Evolutionary conservation across 2,113 vertebrate species (phyloP), one percentile per base, ranked within the genome.

Genomic region (Saccopteryx leptura): DNA sequence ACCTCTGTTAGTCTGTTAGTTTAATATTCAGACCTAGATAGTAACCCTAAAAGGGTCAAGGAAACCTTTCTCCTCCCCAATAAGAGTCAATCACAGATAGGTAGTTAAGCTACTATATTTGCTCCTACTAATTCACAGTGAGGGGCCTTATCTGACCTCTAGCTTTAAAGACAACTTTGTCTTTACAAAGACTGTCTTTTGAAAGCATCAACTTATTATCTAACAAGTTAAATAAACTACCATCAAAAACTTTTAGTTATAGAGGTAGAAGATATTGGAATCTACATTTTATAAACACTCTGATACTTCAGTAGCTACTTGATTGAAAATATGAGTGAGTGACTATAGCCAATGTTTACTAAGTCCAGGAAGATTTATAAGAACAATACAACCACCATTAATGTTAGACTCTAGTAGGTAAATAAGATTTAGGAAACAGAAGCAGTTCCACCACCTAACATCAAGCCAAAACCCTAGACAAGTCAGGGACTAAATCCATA

Each of bases 131-230:
- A 92, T 81, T 86, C 50, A 88, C 17, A 76, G 28, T 76, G 74
- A 90, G 75, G 74, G 24, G 19, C 56, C 28, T 92, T 71, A 18
- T 26, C n/a, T 81, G 61, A 24, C 14, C 24, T 86, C 11, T 75
- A 60, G 56, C 3, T 84, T 86, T 48, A 91, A 88, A 83, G 26
- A 94, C 17, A 83, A 61, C 18, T 66, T 89, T 81, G 11, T 78
- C 56, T 92, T 92, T 90, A 82, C 50, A 92, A 94, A 93, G n/a
- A 56, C 31, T 94, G 48, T 60, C n/a, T 80, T 60, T 80, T 90
- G 90, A 95, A 68, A 86, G 18, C 58, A 92, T 91, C 46, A 52
- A 39, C 91, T 79, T 23, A 88, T 80, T 68, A 90, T 88, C 58
- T 94, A 39, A 81, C 82, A 72, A 61, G 2, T 66, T 21, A 54